Conservation (phyloP, 1,140 invertebrate genomes). For the Drosophila setifemur region DNA sequence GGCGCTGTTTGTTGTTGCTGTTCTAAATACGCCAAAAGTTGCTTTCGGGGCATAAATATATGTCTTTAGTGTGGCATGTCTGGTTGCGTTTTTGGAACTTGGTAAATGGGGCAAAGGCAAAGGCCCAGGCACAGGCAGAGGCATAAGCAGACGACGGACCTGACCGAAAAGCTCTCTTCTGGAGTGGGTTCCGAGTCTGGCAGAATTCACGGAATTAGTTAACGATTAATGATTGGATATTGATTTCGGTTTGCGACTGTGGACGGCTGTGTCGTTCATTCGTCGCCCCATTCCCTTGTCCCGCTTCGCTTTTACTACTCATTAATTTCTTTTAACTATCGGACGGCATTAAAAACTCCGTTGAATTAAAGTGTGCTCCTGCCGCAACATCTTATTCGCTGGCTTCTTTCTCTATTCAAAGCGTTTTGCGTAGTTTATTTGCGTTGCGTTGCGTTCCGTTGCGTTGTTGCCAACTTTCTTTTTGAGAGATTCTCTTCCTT, state of each 20-base stretch:
- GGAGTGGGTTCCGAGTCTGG: constrained; percentile 25
- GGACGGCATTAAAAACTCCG: constrained; percentile 16
- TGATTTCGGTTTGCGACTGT: constrained; percentile 51
- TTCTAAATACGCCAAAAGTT: constrained; percentile 77
- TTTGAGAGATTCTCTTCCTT: constrained; percentile 55
- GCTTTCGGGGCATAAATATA: constrained; percentile 75
- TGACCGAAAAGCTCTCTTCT: constrained; percentile 24
- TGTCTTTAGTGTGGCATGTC: constrained; percentile 79
- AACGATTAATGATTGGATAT: constrained; percentile 81
- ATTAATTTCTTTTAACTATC: constrained; percentile 57
- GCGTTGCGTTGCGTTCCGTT: no score
- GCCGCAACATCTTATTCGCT: constrained; percentile 31
- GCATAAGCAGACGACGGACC: constrained; percentile 19
- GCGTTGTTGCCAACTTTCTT: constrained; percentile 46
- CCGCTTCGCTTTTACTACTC: constrained; percentile 49
- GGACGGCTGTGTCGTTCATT: no score
- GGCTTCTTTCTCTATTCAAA: constrained; percentile 32
- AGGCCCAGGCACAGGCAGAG: no score
- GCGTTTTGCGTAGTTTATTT: constrained; percentile 45
- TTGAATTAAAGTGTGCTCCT: constrained; percentile 35
- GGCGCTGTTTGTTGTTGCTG: constrained; percentile 42
- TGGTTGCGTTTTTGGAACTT: constrained; percentile 76
- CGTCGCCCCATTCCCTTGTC: neutral
- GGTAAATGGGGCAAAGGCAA: constrained; percentile 62
- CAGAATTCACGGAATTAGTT: constrained; percentile 80